A percentile compares a stretch with the other conserved stretches of the same genome.
These are phyloP conservation scores for Cryptops parisi DNA, from an alignment of 2,888 invertebrate genomes.

Conservation along the genomic window DNA sequence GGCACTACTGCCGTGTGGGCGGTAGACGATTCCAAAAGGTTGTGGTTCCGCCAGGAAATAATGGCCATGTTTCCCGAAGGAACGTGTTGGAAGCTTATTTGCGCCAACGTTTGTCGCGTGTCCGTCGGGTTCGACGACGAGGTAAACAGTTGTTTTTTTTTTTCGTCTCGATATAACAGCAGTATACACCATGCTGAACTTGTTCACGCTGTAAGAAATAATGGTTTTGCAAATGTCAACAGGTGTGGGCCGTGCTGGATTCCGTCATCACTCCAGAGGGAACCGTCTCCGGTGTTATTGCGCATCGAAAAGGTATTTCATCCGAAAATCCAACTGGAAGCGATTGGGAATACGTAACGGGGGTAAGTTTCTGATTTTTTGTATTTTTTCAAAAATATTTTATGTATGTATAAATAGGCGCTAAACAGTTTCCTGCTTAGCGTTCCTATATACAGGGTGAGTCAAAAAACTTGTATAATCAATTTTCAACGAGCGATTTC, in stretches of 20 bases:
- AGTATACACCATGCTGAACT: too few species aligned
- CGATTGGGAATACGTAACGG: conserved; percentile 21
- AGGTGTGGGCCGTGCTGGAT: conserved; percentile 21
- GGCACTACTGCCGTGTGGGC: conserved; percentile 65
- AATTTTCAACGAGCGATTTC: too few species aligned
- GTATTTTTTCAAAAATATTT: too few species aligned
- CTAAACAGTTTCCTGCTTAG: too few species aligned
- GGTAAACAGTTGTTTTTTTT: too few species aligned
- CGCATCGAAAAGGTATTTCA: conserved; percentile 20
- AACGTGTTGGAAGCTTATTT: conserved; percentile 50
- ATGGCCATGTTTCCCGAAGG: conserved; percentile 63
- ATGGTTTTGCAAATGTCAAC: conserved; percentile 19
- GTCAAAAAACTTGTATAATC: too few species aligned
- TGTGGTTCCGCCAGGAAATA: conserved; percentile 65
- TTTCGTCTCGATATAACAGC: too few species aligned
- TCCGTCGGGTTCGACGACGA: conserved; percentile 27
- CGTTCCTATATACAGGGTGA: too few species aligned
- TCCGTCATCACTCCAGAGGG: conserved; percentile 9
- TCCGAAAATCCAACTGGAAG: conserved; percentile 19
- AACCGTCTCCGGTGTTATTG: conserved; percentile 20
- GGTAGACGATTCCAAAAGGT: conserved; percentile 51
- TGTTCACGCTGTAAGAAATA: neutral
- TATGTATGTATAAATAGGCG: too few species aligned
- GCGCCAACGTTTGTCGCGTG: conserved; percentile 28
- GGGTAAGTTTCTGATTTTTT: conserved; percentile 5